These are phyloP conservation scores for Amaurobius ferox DNA, from an alignment of 2,888 invertebrate species.

Conservation along the genomic window DNA sequence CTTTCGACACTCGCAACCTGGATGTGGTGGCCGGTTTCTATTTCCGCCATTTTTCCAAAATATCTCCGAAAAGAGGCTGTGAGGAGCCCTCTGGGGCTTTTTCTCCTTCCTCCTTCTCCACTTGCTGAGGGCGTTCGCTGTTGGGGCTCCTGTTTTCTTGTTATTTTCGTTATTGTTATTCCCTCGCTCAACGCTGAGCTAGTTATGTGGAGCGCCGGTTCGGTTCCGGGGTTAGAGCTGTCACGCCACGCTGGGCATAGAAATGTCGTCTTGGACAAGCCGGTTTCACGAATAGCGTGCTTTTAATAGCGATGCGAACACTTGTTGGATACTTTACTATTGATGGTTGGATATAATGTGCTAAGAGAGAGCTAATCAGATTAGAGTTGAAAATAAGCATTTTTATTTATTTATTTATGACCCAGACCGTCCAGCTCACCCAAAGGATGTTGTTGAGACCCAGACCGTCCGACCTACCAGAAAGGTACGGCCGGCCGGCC, in stretches of 20 bases:
- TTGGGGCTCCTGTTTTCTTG: not conserved
- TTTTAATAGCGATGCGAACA: not conserved
- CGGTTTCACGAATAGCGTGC: not conserved
- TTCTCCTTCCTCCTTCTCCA: not conserved
- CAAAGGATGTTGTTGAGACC: too few species aligned
- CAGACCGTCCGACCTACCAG: too few species aligned
- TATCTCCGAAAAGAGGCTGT: not conserved
- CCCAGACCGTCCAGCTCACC: too few species aligned
- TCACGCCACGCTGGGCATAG: not conserved
- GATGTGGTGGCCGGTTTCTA: not conserved
- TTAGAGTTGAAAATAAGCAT: too few species aligned
- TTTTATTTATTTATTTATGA: too few species aligned
- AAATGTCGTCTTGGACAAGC: slow-evolving; percentile 3
- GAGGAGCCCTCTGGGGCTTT: not conserved
- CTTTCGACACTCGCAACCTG: too few species aligned
- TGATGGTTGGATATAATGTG: too few species aligned
- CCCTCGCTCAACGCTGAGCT: not conserved
- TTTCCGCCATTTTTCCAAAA: slow-evolving; percentile 1
- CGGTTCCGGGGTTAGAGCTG: slow-evolving; percentile 9
- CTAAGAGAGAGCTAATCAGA: too few species aligned
- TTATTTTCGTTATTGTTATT: not conserved
- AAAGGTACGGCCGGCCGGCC: too few species aligned
- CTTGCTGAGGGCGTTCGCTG: not conserved
- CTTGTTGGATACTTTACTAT: not conserved
- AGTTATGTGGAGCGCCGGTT: slow-evolving; percentile 2